Percentiles rank a stretch among this genome's conserved stretches.
Conservation (phyloP, 2,113 vertebrate species). For the Mustela nigripes region DNA sequence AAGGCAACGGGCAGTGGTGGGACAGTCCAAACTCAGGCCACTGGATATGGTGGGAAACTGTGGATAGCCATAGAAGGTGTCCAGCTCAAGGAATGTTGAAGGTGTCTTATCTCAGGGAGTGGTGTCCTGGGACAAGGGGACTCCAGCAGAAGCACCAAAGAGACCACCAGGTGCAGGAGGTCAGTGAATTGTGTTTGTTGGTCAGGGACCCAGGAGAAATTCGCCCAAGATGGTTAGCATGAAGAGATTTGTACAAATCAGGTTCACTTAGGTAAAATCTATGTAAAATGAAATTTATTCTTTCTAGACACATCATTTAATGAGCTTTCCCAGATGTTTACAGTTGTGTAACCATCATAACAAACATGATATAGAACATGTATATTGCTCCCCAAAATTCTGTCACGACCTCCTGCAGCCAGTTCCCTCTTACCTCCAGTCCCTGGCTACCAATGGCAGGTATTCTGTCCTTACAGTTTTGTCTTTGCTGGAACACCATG, state of each 20-base stretch:
- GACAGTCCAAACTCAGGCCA: background rate
- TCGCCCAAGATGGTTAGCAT: background rate
- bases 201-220: background rate
- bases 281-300: background rate
- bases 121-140: background rate
- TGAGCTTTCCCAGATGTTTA: background rate
- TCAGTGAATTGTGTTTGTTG: background rate
- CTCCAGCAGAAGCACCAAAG: background rate
- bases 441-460: background rate
- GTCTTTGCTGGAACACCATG: background rate
- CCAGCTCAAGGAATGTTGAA: background rate
- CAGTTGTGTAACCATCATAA: background rate
- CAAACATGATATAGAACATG: background rate
- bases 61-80: background rate
- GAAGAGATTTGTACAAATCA: background rate
- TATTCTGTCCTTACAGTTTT: background rate
- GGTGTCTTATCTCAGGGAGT: background rate
- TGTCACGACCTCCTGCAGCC: background rate
- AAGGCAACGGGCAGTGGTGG: background rate
- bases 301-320: background rate
- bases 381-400: background rate
- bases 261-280: background rate
- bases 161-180: background rate
- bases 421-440: background rate
- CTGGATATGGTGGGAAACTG: rapidly evolving